phyloP scores from a whole-genome alignment of 2,113 vertebrate genomes.

The Myrmophylax atrothorax region DNA sequence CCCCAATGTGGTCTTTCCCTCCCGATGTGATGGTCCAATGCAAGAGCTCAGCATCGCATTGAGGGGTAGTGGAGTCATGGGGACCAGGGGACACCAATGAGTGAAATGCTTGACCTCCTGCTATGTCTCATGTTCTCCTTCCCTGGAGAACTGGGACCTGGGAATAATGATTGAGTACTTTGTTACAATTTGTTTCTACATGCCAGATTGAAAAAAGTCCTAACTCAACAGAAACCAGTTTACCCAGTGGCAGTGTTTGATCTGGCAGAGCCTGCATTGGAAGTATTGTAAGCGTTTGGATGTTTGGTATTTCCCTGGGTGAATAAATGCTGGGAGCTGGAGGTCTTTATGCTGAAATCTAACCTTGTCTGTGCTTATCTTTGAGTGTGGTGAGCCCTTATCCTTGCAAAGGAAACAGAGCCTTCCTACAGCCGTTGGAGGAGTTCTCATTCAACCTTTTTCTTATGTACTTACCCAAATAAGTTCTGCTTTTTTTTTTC shows the following conservation, averaged over 20 bases:
- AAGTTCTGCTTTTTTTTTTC: not conserved
- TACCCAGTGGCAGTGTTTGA: not conserved
- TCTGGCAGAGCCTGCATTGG: not conserved
- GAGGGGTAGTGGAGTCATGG: not conserved
- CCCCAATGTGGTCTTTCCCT: not conserved
- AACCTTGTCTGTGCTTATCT: not conserved
- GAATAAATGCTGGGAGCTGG: not conserved
- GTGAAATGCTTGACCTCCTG: not conserved
- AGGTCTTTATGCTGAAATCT: not conserved
- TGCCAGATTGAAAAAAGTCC: not conserved
- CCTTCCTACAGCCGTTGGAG: not conserved
- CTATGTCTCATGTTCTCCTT: not conserved
- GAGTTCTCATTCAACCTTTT: not conserved
- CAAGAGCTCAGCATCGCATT: not conserved
- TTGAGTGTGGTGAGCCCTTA: not conserved
- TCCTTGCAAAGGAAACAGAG: not conserved
- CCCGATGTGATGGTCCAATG: fast-evolving
- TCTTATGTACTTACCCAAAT: not conserved
- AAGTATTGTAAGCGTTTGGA: not conserved
- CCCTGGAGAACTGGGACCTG: fast-evolving
- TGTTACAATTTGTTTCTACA: not conserved
- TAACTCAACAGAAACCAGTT: not conserved
- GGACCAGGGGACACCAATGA: fast-evolving
- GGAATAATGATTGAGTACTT: not conserved
- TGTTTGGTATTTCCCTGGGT: not conserved